Percentiles rank a stretch among this genome's conserved stretches.
phyloP scores from a whole-genome alignment of 2,797 vertebrate genomes.

The Gambelia wislizenii region DNA sequence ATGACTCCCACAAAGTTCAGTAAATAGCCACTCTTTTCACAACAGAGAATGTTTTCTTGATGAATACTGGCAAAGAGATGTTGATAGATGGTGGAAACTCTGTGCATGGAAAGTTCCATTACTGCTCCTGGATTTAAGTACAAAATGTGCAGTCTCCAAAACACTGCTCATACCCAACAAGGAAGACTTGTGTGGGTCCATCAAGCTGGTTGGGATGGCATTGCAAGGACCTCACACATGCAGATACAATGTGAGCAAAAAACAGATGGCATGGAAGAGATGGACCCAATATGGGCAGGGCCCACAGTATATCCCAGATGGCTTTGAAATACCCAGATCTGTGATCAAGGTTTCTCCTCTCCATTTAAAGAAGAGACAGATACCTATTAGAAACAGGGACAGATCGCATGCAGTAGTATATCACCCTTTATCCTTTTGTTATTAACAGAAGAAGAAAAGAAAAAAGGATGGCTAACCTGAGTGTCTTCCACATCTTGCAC shows the following conservation, averaged over 20 bases:
- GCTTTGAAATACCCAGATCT: not conserved
- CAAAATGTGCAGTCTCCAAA: not conserved
- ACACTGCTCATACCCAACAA: not conserved
- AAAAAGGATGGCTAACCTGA: slow-evolving; percentile 76
- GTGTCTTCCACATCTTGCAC: slow-evolving; percentile 87
- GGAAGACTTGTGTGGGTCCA: not conserved
- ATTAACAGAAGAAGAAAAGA: not conserved
- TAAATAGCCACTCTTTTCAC: not conserved
- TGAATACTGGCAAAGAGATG: not conserved
- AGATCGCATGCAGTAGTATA: not conserved
- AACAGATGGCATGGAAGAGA: not conserved
- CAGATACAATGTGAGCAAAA: not conserved
- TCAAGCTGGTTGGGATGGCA: not conserved
- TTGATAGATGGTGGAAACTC: not conserved
- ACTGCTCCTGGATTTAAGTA: not conserved
- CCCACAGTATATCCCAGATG: not conserved
- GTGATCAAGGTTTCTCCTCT: not conserved
- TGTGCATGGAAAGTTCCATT: not conserved
- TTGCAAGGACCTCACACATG: not conserved
- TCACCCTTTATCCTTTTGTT: not conserved
- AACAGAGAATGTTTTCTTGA: not conserved
- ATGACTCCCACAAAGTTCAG: not conserved
- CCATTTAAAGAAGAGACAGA: not conserved
- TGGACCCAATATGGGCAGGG: not conserved
- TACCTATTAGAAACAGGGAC: not conserved